Evolutionary conservation across 2,888 invertebrate genomes (phyloP), one percentile per base, ranked within the genome.

Genomic region (Apamea anceps): DNA sequence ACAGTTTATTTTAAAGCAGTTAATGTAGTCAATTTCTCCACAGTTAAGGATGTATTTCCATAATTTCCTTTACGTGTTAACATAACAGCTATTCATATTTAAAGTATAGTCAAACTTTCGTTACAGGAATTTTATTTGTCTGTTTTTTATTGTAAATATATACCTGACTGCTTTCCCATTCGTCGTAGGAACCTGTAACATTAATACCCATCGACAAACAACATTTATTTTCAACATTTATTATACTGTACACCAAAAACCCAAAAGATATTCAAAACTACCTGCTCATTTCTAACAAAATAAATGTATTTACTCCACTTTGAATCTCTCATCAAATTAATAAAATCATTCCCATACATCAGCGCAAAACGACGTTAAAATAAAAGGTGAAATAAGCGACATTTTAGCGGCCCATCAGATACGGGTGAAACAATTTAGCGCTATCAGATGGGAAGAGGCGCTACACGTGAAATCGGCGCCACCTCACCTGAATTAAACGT

Each of bases 341-440:
- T 67, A 63, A 80, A 87, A 67, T 65, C 25, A 77, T 71, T 75
- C 15, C 45, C 18, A 45, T 62, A 76, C 54, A 63, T 77, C 45
- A 37, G 12, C 37, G 57, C 28, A 62, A 65, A 80, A 72, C 60
- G 32, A 70, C 28, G 42, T 71, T 66, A 54, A 84, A 87, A 84
- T 84, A 72, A 67, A 77, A 73, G 65, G 70, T 85, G 70, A 87
- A 87, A 89, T 79, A 84, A 80, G 85, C 83, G 79, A 72, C 88
- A 89, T 89, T 89, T 87, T 88, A 86, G 75, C 87, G 78, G 84
- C 94, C 94, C 94, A 96, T 96, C 96, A 94, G 96, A 96, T 96
- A 96, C 89, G 91, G 93, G 94, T 94, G 95, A 96, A 96, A 96
- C 96, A 96, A 96, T 96, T 96, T 95, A 93, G 91, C 89, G 91